Evolutionary conservation across 1,140 invertebrate species (phyloP).

Genomic region (Eupeodes corollae): DNA sequence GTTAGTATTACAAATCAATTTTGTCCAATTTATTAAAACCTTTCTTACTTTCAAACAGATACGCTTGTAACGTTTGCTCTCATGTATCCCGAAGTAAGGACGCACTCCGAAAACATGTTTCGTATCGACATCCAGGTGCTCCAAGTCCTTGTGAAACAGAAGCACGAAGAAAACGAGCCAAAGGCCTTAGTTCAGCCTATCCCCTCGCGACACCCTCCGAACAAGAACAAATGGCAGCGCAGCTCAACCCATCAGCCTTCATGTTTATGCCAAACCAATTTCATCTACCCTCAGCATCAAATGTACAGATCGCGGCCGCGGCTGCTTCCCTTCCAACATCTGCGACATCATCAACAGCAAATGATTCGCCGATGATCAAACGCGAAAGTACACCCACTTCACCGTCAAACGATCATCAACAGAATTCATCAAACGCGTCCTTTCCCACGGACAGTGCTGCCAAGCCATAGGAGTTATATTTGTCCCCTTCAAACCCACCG

Average conservation of each 20-base stretch:
- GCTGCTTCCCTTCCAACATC: constrained; percentile 11
- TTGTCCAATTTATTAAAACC: neutral
- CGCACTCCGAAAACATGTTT: constrained; percentile 76
- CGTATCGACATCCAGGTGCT: constrained; percentile 63
- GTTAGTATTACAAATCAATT: constrained; percentile 24
- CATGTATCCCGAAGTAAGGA: constrained; percentile 77
- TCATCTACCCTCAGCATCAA: constrained; percentile 20
- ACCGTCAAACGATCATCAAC: neutral
- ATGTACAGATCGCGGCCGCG: constrained; percentile 15
- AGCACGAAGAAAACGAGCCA: constrained; percentile 26
- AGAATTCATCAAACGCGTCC: too few relatives aligned
- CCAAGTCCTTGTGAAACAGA: constrained; percentile 34
- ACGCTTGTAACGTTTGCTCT: constrained; percentile 69
- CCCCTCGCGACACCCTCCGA: constrained; percentile 3
- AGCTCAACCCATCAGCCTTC: constrained; percentile 16
- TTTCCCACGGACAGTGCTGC: too few relatives aligned
- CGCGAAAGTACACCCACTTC: constrained; percentile 5
- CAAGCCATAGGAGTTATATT: too few relatives aligned
- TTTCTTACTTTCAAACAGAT: constrained; percentile 21
- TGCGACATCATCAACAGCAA: constrained; percentile 7
- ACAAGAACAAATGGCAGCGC: constrained; percentile 2
- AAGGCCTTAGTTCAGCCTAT: constrained; percentile 11
- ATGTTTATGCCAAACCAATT: constrained; percentile 35
- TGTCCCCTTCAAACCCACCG: too few relatives aligned
- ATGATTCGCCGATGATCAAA: constrained; percentile 13